Evolutionary conservation across 2,888 invertebrate species (phyloP), one percentile per base, ranked within the genome.

Genomic region (Deilephila elpenor): DNA sequence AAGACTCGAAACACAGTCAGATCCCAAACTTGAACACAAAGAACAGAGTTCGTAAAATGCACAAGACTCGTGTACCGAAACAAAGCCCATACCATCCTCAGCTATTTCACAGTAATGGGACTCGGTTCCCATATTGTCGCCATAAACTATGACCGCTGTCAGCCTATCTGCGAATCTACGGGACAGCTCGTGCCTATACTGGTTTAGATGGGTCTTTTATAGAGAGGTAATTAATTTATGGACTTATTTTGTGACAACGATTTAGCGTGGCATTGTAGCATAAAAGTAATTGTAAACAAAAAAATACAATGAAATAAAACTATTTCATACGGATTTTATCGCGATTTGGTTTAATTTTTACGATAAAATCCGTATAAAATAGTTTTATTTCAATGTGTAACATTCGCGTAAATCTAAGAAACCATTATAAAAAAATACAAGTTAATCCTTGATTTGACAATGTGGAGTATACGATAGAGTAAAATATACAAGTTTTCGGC

Each of bases 141-240:
- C 76, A 82, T 85, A 84, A 84, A 85, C 78, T 80, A 74, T 76
- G 76, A 75, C 85, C 84, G 77, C 78, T 81, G 82, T 85, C 84
- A 76, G 71, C 51, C 74, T 77, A 74, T 76, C 74, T 74, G 70
- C 53, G 34, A 53, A 73, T 60, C 70, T 60, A 60, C 59, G 34
- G 60, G 8, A 20, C 11, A 17, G 25, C 25, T 51, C 44, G 56
- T 17, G 17, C 11, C 25, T 51, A 25, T 61, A 25, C n/a, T n/a
- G 67, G 11, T 44, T 44, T 44, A 11, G 11, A 44, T 44, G 19
- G 6, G 19, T 56, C n/a, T 56, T 56, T 56, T 56, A 56, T 56
- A n/a, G 19, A n/a, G n/a, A 56, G n/a, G 6, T n/a, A 56, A 56
- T 56, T 0, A 44, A 44, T 44, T 44, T 44, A 44, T 44, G 3